A percentile compares a stretch with the other conserved stretches of the same genome.
phyloP scores from a whole-genome alignment of 2,113 vertebrate species.

The Athene noctua region DNA sequence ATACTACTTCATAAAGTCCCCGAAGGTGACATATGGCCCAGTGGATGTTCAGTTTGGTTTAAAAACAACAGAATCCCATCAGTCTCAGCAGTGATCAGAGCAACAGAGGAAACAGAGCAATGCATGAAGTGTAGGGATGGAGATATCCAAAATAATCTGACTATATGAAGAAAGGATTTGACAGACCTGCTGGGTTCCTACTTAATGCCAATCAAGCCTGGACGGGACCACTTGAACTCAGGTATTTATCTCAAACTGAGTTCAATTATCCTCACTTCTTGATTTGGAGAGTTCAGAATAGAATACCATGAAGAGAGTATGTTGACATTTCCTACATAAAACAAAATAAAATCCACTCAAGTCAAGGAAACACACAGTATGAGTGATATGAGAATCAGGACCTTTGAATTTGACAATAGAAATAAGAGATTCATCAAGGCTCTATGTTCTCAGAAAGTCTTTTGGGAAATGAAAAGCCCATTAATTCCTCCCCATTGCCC shows the following conservation, averaged over 20 bases:
- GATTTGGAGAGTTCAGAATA: slow-evolving; percentile 18
- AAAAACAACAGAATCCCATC: slow-evolving; percentile 53
- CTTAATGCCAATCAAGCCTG: slow-evolving; percentile 13
- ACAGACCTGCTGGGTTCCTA: slow-evolving; percentile 21
- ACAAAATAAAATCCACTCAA: neutral
- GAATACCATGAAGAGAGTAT: neutral
- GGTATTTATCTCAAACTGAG: slow-evolving; percentile 15
- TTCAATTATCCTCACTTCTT: slow-evolving; percentile 29
- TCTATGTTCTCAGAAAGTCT: neutral
- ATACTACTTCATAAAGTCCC: slow-evolving; percentile 59
- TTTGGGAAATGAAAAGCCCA: neutral
- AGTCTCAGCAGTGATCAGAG: slow-evolving; percentile 19
- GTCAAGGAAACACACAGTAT: neutral
- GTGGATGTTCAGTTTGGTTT: slow-evolving; percentile 34
- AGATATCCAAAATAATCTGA: neutral
- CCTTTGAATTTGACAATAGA: neutral
- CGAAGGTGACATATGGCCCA: slow-evolving; percentile 56
- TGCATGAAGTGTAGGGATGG: neutral
- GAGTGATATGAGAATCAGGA: neutral
- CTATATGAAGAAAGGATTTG: slow-evolving; percentile 23
- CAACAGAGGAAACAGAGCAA: slow-evolving; percentile 24
- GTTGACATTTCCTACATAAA: slow-evolving; percentile 19
- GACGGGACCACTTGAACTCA: slow-evolving; percentile 14
- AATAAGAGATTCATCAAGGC: neutral
- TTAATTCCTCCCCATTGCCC: accelerated